These are phyloP conservation scores for Drosophila subobscura DNA, from an alignment of 1,140 invertebrate genomes.

Conservation along the genomic window DNA sequence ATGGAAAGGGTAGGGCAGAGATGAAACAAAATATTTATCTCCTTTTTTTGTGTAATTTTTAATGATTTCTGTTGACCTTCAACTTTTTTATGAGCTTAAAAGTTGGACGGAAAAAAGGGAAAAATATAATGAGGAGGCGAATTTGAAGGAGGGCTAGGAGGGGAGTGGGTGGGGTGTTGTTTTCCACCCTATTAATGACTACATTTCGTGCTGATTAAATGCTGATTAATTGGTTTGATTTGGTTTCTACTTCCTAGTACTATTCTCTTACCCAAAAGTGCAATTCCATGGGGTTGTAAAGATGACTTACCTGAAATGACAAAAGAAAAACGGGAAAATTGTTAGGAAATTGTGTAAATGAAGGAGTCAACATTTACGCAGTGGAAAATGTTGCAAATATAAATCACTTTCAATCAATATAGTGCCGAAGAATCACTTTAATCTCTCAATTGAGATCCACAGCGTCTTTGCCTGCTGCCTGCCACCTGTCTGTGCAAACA, in stretches of 20 bases:
- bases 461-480: not conserved
- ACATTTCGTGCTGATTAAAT: no score
- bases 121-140: constrained; percentile 9
- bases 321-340: constrained; percentile 6
- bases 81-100: constrained; percentile 9
- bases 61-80: constrained; percentile 38
- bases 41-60: constrained; percentile 19
- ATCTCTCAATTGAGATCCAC: constrained; percentile 41
- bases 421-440: constrained; percentile 48
- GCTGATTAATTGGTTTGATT: not conserved
- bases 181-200: no score
- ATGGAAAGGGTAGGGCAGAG: not conserved
- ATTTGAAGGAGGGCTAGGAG: no score
- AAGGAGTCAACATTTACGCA: constrained; percentile 22
- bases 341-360: constrained; percentile 5
- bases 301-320: constrained; percentile 40
- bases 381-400: constrained; percentile 33
- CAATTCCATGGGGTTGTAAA: not conserved
- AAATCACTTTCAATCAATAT: constrained; percentile 50
- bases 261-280: constrained; percentile 30
- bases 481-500: constrained; percentile 31
- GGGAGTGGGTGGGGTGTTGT: no score
- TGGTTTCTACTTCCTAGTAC: not conserved
- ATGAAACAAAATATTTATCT: constrained; percentile 5
- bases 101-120: constrained; percentile 2